A percentile compares a stretch with the other conserved stretches of the same genome.
Evolutionary conservation across 2,113 vertebrate species (phyloP).

Genomic region (Anhinga rufa): DNA sequence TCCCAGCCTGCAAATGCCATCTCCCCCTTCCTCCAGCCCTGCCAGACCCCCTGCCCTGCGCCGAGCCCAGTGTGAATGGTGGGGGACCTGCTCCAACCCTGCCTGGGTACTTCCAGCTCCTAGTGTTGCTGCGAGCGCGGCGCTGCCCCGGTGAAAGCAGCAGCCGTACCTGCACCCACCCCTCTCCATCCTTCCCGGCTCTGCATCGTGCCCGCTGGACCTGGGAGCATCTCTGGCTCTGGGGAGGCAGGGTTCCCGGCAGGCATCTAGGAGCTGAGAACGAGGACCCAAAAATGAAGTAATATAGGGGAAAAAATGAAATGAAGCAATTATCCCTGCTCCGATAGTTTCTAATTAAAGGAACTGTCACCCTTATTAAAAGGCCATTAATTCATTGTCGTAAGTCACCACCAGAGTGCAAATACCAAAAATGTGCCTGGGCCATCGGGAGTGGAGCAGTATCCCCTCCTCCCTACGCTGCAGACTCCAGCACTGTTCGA

Average conservation of each 20-base stretch:
- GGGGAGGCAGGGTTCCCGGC: neutral
- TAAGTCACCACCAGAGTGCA: neutral
- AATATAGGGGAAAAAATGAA: neutral
- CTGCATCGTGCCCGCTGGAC: neutral
- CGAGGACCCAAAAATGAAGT: neutral
- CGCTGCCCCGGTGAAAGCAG: neutral
- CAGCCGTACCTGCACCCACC: neutral
- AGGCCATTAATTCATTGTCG: conserved; percentile 23
- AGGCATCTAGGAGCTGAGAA: neutral
- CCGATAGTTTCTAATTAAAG: conserved; percentile 45
- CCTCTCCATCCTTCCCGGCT: neutral
- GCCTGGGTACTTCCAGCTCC: neutral
- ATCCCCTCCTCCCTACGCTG: rapidly evolving
- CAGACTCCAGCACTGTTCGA: rapidly evolving
- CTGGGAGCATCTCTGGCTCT: neutral
- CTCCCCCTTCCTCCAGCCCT: neutral
- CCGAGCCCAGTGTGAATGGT: rapidly evolving
- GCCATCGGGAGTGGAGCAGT: neutral
- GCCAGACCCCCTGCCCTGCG: rapidly evolving
- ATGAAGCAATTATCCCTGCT: conserved; percentile 41
- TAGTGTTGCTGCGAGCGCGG: neutral
- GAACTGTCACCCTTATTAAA: conserved; percentile 35
- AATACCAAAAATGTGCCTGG: neutral
- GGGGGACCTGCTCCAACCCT: neutral
- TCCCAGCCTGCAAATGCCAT: neutral